A percentile compares a stretch with the other conserved stretches of the same genome.
phyloP scores from a whole-genome alignment of 2,113 vertebrate species.

The Rhineura floridana region DNA sequence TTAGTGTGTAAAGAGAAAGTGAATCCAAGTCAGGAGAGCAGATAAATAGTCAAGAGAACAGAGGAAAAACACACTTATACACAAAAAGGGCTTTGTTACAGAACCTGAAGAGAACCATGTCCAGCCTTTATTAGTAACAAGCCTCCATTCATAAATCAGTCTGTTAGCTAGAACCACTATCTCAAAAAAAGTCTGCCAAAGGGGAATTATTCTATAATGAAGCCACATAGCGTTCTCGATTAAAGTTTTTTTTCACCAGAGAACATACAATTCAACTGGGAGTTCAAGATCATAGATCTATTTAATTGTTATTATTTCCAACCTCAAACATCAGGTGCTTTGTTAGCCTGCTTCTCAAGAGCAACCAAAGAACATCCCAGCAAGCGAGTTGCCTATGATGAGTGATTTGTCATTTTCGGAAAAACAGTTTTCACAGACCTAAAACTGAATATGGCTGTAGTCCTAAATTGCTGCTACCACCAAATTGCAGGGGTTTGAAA shows the following conservation, averaged over 20 bases:
- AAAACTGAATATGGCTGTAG: not conserved
- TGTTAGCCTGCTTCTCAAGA: not conserved
- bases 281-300: not conserved
- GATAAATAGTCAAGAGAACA: conserved; percentile 4
- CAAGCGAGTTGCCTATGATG: not conserved
- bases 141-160: not conserved
- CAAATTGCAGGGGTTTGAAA: no score
- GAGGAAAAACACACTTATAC: not conserved
- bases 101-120: not conserved
- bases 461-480: no score
- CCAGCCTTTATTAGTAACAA: not conserved
- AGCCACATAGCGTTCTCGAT: not conserved
- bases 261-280: not conserved
- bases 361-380: not conserved
- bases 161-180: not conserved
- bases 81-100: not conserved
- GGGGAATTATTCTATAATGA: not conserved
- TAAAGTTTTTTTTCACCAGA: not conserved
- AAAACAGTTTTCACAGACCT: not conserved
- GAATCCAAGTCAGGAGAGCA: not conserved
- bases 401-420: not conserved
- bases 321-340: no score
- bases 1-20: not conserved
- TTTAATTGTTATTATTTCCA: no score
- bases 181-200: not conserved